Conservation (phyloP, 2,113 vertebrate species). For the Silurus glanis region DNA sequence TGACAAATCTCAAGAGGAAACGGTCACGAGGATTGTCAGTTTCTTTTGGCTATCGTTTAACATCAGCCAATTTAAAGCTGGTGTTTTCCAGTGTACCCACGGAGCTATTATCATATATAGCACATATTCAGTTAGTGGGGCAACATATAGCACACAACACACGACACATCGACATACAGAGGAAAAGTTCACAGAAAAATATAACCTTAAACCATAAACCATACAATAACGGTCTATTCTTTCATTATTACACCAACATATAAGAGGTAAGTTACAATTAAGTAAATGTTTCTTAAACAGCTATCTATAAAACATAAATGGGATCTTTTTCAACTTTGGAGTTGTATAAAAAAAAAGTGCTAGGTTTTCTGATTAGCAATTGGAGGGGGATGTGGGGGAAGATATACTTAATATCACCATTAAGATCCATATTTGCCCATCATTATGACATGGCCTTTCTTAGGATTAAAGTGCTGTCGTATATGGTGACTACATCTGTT, state of each 20-base stretch:
- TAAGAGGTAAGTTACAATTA: slow-evolving; percentile 53
- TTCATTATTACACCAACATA: slow-evolving; percentile 45
- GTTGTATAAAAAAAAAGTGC: slow-evolving; percentile 44
- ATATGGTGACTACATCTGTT: slow-evolving; percentile 34
- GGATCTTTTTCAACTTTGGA: slow-evolving; percentile 24
- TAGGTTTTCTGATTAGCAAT: slow-evolving; percentile 33
- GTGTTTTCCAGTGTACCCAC: slow-evolving; percentile 49
- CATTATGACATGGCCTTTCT: slow-evolving; percentile 39
- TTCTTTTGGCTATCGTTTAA: slow-evolving; percentile 45
- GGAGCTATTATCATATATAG: slow-evolving; percentile 37
- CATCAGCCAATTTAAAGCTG: slow-evolving; percentile 44
- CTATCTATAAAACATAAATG: slow-evolving; percentile 43
- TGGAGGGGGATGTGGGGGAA: neutral
- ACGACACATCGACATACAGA: slow-evolving; percentile 42
- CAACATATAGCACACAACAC: slow-evolving; percentile 44
- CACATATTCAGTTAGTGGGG: slow-evolving; percentile 49
- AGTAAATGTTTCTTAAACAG: slow-evolving; percentile 38
- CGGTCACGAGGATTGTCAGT: slow-evolving; percentile 44
- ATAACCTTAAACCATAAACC: slow-evolving; percentile 27
- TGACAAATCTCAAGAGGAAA: slow-evolving; percentile 41
- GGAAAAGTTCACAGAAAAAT: slow-evolving; percentile 54
- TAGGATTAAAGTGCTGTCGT: slow-evolving; percentile 55
- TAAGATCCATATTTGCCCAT: slow-evolving; percentile 41
- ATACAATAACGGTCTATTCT: slow-evolving; percentile 42
- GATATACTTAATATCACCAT: slow-evolving; percentile 2